Percentiles rank a stretch among this genome's conserved stretches.
phyloP scores from a whole-genome alignment of 2,888 invertebrate genomes.

The Eristalinus aeneus region DNA sequence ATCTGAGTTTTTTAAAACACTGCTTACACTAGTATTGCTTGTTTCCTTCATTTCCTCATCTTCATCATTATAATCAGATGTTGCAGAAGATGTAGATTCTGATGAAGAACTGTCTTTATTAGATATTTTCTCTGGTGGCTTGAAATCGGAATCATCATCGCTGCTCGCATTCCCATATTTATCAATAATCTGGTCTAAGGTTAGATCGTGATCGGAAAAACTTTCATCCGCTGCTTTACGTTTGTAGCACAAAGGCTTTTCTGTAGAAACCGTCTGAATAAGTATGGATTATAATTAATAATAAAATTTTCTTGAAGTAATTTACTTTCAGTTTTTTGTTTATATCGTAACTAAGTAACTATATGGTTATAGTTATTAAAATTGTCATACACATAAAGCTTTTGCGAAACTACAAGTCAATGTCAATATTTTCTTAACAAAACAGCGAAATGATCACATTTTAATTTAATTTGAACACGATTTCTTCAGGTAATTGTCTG shows the following conservation, averaged over 20 bases:
- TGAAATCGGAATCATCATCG: conserved; percentile 76
- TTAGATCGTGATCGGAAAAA: conserved; percentile 72
- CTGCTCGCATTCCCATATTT: conserved; percentile 76
- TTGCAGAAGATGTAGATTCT: conserved; percentile 42
- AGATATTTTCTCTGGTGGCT: conserved; percentile 71
- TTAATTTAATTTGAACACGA: no score
- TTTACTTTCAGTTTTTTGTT: background rate
- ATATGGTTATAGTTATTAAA: no score
- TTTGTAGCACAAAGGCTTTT: conserved; percentile 11
- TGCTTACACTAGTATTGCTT: conserved; percentile 16
- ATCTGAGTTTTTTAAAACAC: background rate
- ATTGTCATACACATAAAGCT: no score
- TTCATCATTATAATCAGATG: conserved; percentile 34
- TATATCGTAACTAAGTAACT: background rate
- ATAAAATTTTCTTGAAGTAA: background rate
- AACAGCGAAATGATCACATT: no score
- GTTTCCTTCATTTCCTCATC: background rate
- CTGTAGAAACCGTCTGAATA: background rate
- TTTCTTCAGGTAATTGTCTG: no score
- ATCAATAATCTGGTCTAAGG: conserved; percentile 75
- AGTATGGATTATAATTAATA: background rate
- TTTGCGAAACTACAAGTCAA: no score
- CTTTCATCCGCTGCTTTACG: conserved; percentile 62
- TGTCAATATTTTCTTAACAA: no score
- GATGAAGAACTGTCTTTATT: conserved; percentile 35